phyloP scores from a whole-genome alignment of 2,113 vertebrate genomes.

The Oncorhynchus kisutch region DNA sequence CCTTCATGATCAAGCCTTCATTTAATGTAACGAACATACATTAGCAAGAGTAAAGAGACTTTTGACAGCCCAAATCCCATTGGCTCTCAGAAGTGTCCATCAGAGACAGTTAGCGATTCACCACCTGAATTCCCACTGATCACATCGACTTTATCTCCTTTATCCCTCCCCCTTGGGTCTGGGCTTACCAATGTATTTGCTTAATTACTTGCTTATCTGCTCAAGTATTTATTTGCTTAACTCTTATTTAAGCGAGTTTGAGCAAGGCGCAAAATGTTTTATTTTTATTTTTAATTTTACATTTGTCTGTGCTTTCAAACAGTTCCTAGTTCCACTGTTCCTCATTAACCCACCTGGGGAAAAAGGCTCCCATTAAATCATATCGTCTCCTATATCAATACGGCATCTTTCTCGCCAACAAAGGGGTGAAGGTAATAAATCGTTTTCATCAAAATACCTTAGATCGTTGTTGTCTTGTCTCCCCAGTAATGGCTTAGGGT shows the following conservation, averaged over 20 bases:
- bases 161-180: too few relatives aligned
- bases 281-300: conserved; percentile 52
- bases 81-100: too few relatives aligned
- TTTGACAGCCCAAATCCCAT: too few relatives aligned
- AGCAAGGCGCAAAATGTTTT: conserved; percentile 20
- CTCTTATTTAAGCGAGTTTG: conserved; percentile 37
- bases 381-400: conserved; percentile 59
- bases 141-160: background rate
- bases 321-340: conserved; percentile 54
- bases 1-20: too few relatives aligned
- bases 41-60: too few relatives aligned
- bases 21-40: too few relatives aligned
- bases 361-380: conserved; percentile 73
- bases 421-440: conserved; percentile 69
- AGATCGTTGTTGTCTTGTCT: conserved; percentile 42
- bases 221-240: conserved; percentile 68
- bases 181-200: too few relatives aligned
- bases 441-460: conserved; percentile 57
- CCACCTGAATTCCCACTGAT: background rate
- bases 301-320: conserved; percentile 50
- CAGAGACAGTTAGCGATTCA: too few relatives aligned
- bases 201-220: conserved; percentile 43
- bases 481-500: conserved; percentile 40
- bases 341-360: conserved; percentile 65
- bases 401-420: conserved; percentile 46